Evolutionary conservation across 2,888 invertebrate species (phyloP), one percentile per base, ranked within the genome.

Genomic region (Phania funesta): DNA sequence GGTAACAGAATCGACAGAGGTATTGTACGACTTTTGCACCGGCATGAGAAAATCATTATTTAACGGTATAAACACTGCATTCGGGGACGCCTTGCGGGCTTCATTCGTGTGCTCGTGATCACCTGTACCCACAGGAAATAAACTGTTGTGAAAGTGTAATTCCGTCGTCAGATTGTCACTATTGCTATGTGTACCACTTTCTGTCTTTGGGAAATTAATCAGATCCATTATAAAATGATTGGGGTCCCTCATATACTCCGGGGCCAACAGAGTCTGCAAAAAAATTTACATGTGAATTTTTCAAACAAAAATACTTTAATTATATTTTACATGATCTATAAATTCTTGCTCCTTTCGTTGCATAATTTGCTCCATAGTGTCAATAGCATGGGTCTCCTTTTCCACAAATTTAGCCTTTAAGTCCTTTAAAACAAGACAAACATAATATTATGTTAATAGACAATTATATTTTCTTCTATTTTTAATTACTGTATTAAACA

Each of bases 161-260:
- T 85, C 90, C 1, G 88, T 83, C 0, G 87, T 78, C 2, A 89
- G 70, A 58, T 86, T 86, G n/a, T 85, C 84, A 0, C 58, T 60
- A 64, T 62, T 75, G 26, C 38, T 68, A 32, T 78, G 74, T 0
- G 62, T 22, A 4, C 60, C 20, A 22, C 79, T 50, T 16, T 75
- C 84, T 0, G 80, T 83, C 32, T 86, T 18, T 80, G 87, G 20
- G 78, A 87, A 87, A 62, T 88, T 88, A 24, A 91, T 90, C 20
- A 90, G 84, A 77, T 90, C 90, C 85, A 91, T 90, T 58, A 91
- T 90, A 26, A 90, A 90, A 32, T 88, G 88, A 74, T 89, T 89
- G 1, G 89, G 78, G 52, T 87, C 87, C 9, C 88, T 86, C 84
- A 90, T 85, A 84, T 87, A 90, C 80, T 89, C 90, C 3, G 90